Evolutionary conservation across 2,888 invertebrate genomes (phyloP).

Genomic region (Icerya purchasi): DNA sequence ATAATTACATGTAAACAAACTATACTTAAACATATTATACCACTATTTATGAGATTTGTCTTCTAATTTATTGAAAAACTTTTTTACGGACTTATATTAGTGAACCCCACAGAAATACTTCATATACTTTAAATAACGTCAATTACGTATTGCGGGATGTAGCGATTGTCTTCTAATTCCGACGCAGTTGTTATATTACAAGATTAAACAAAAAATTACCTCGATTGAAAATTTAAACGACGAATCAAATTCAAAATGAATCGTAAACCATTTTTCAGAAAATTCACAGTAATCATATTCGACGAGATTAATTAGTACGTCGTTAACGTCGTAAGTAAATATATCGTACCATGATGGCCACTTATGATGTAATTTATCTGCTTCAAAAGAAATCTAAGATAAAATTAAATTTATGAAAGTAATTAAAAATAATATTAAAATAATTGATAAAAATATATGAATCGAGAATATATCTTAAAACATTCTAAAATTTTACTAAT

Average conservation of each 20-base stretch:
- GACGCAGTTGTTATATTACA: too few species aligned
- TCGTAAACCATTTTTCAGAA: conserved; percentile 4
- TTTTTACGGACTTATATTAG: not conserved
- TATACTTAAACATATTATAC: too few species aligned
- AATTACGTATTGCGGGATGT: too few species aligned
- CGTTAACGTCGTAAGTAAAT: conserved; percentile 2
- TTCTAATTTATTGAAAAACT: not conserved
- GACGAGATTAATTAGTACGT: conserved; percentile 4
- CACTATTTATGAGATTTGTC: too few species aligned
- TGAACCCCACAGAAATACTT: too few species aligned
- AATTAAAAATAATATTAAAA: not conserved
- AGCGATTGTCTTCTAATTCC: too few species aligned
- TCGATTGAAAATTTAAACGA: conserved; percentile 3
- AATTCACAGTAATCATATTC: conserved; percentile 3
- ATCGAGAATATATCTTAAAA: too few species aligned
- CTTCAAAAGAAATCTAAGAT: conserved; percentile 3
- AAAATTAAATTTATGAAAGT: not conserved
- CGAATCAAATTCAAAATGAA: not conserved
- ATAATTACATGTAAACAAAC: too few species aligned
- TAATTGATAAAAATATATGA: too few species aligned
- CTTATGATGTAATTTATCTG: not conserved
- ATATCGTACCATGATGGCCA: conserved; percentile 8
- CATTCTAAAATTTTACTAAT: too few species aligned
- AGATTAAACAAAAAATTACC: too few species aligned
- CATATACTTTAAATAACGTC: too few species aligned